These are phyloP conservation scores for Aelia acuminata DNA, from an alignment of 2,888 invertebrate species.

Conservation along the genomic window DNA sequence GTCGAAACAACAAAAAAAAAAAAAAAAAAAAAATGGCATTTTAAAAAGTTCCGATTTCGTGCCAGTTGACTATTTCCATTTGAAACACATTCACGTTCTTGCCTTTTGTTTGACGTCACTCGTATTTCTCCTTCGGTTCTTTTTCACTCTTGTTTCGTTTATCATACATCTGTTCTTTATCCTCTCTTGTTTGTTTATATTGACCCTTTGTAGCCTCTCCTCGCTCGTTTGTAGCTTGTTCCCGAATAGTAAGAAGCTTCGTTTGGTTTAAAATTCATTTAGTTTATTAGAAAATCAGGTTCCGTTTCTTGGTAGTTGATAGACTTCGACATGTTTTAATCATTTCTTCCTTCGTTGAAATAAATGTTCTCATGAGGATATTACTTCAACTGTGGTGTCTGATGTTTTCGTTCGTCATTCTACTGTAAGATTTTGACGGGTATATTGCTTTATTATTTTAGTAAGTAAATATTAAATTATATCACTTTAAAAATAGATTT, in stretches of 20 bases:
- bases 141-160: not conserved
- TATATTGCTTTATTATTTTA: no score
- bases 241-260: not conserved
- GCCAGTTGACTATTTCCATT: not conserved
- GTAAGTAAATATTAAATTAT: no score
- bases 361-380: no score
- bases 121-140: not conserved
- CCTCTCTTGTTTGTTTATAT: not conserved
- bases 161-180: constrained; percentile 31
- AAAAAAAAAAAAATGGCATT: no score
- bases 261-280: not conserved
- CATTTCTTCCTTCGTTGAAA: no score
- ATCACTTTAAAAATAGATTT: no score
- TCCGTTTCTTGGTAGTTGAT: not conserved
- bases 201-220: not conserved
- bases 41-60: no score
- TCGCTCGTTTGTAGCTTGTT: not conserved
- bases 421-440: no score
- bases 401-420: no score
- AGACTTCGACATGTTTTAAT: no score
- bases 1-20: no score
- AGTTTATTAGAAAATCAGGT: not conserved
- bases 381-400: no score
- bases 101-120: not conserved
- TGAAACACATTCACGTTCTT: not conserved